Evolutionary conservation across 92 coral and sea anemone species (phyloP).

Genomic region (Epizoanthus illoricatus): DNA sequence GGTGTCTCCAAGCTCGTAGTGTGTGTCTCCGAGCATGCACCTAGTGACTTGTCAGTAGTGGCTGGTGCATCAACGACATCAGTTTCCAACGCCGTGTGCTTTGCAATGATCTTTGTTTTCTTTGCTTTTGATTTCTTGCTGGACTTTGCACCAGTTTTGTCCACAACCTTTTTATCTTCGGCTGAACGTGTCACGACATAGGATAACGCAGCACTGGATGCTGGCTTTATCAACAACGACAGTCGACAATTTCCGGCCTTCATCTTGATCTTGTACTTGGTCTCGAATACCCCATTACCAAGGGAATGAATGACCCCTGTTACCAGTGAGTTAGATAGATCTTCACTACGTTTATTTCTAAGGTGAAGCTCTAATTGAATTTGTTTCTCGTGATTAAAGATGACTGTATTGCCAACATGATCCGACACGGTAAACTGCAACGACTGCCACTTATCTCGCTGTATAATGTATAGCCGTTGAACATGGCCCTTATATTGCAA

Average conservation of each 20-base stretch:
- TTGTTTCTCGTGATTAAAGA: neutral
- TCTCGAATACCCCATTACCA: neutral
- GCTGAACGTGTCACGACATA: too few relatives aligned
- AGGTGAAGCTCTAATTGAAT: neutral
- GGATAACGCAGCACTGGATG: neutral
- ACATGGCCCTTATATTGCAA: neutral
- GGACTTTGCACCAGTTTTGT: too few relatives aligned
- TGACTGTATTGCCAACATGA: slow-evolving; percentile 1
- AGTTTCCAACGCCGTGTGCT: too few relatives aligned
- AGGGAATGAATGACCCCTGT: neutral
- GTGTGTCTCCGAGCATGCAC: neutral
- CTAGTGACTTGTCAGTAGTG: too few relatives aligned
- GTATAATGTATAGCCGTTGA: neutral
- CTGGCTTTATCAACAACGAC: neutral
- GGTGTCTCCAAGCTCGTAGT: neutral
- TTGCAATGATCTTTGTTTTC: too few relatives aligned
- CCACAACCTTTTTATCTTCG: too few relatives aligned
- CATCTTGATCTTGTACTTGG: slow-evolving; percentile 12
- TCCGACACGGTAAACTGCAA: neutral
- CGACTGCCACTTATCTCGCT: slow-evolving; percentile 6
- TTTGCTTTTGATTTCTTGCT: too few relatives aligned
- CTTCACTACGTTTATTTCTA: neutral
- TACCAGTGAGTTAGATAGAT: neutral
- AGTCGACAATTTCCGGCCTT: slow-evolving; percentile 2
- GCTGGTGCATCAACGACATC: too few relatives aligned